Percentiles rank a stretch among this genome's conserved stretches.
Evolutionary conservation across 2,113 vertebrate species (phyloP).

Genomic region (Dicaeum eximium): DNA sequence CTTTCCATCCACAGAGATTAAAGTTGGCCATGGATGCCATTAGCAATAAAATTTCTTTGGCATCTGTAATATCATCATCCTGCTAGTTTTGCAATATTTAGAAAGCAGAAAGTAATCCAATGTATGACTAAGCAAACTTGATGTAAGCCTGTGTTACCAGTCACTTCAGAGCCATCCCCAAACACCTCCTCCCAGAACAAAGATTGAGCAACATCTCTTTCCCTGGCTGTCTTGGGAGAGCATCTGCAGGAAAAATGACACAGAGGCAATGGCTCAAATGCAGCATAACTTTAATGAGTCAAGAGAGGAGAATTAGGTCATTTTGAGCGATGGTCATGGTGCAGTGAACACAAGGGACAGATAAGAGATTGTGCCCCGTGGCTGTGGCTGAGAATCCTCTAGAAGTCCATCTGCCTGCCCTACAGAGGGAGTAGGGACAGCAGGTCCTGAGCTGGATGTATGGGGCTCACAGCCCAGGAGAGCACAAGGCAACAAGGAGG

Average conservation of each 20-base stretch:
- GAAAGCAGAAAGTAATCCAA: neutral
- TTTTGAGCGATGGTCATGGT: fast-evolving
- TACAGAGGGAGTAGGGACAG: neutral
- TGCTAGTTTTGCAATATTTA: neutral
- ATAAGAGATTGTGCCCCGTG: neutral
- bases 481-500: neutral
- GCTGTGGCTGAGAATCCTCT: fast-evolving
- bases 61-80: neutral
- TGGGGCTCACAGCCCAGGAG: neutral
- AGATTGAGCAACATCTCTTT: neutral
- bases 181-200: neutral
- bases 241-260: neutral
- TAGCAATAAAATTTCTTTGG: neutral
- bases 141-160: neutral
- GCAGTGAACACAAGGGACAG: neutral
- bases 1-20: neutral
- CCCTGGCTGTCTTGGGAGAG: neutral
- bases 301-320: neutral
- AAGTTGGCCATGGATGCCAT: neutral
- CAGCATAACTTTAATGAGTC: neutral
- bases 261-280: neutral
- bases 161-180: neutral
- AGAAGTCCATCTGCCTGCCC: neutral
- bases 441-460: fast-evolving
- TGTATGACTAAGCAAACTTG: neutral